A percentile compares a stretch with the other conserved stretches of the same genome.
phyloP scores from a whole-genome alignment of 2,113 vertebrate species.

The Asarcornis scutulata region DNA sequence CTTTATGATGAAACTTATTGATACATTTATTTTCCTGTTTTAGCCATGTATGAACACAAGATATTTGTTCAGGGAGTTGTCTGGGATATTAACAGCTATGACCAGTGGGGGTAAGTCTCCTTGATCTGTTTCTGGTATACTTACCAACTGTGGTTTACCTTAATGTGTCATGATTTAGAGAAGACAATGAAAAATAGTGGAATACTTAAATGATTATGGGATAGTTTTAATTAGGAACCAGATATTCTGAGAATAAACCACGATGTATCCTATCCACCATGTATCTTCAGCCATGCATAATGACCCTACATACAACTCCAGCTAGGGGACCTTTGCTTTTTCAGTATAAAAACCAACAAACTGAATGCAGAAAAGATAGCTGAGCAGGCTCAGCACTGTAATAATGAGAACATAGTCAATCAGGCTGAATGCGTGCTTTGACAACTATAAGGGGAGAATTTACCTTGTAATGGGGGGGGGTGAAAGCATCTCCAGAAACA shows the following conservation, averaged over 20 bases:
- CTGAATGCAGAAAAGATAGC: background rate
- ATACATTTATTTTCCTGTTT: background rate
- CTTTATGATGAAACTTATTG: background rate
- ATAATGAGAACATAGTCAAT: background rate
- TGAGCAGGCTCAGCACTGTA: background rate
- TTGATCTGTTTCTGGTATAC: background rate
- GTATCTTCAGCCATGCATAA: background rate
- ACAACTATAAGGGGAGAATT: background rate
- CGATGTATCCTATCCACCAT: background rate
- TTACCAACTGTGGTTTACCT: background rate
- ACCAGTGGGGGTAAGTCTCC: slow-evolving; percentile 96
- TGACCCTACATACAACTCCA: background rate
- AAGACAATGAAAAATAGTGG: background rate
- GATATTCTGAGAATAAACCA: background rate
- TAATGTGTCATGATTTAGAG: background rate
- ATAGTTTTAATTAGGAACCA: background rate
- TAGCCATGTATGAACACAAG: slow-evolving; percentile 99
- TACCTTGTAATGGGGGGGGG: background rate
- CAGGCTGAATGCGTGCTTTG: background rate
- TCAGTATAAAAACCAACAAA: background rate
- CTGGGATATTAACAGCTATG: slow-evolving; percentile 98
- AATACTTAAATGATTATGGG: background rate
- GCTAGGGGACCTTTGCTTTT: background rate
- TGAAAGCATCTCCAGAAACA: background rate
- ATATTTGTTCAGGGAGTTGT: slow-evolving; percentile 96